Evolutionary conservation across 1,140 invertebrate species (phyloP), one percentile per base, ranked within the genome.

Genomic region (Palaemon carinicauda): DNA sequence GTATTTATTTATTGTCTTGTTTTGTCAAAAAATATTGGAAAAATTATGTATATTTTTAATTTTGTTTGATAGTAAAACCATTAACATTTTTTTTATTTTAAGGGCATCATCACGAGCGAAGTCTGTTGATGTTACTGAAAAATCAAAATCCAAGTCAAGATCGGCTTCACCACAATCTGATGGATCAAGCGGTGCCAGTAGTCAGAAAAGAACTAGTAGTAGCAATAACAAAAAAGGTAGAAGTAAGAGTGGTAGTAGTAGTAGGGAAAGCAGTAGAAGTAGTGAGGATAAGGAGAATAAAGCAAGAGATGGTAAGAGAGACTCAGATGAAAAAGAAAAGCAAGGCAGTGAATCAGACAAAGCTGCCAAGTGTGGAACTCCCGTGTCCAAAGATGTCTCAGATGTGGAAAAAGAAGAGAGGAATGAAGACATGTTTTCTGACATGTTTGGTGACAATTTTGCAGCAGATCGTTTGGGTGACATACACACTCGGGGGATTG

Each of bases 401-500:
- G 60, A 80, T 50, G 75, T 73, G 33, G 78, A 65, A 27, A 65
- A 89, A 33, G 90, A 90, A 12, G 81, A 86, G 60, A 79, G 69
- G n/a, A 88, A 74, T 71, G 86, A 89, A 24, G 85, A 89, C 65
- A 87, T 87, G 86, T 89, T 87, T 74, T 87, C 81, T 7, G 88
- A 89, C 41, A 89, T 89, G 88, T 89, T 89, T 86, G 85, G 83
- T 19, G 88, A 89, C 41, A 87, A 89, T 60, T 89, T 89, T 87
- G 86, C 82, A 15, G 81, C 85, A 7, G 88, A 89, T 50, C 87
- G 83, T 50, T 54, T 87, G 5, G 86, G 88, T n/a, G 88, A 87
- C 24, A 85, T 87, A 31, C 85, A 87, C 87, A 88, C 31, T 50
- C 84, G 84, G 24, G 94, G 93, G 89, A 69, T 80, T 10, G 96